phyloP scores from a whole-genome alignment of 2,797 vertebrate species.

The Mareca penelope region DNA sequence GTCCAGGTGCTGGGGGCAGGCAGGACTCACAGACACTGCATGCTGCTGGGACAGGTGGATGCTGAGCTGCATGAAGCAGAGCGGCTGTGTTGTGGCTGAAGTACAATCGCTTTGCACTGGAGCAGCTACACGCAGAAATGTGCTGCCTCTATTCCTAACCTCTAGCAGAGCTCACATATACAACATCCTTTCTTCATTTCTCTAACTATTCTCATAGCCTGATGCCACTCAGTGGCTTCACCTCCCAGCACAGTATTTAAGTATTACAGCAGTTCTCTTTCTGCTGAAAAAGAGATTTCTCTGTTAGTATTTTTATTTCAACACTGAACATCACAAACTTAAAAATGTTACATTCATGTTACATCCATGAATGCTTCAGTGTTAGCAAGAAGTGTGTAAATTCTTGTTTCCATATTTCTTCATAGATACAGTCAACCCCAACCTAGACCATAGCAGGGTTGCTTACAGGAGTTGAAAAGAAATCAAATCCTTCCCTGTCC shows the following conservation, averaged over 20 bases:
- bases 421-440: neutral
- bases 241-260: neutral
- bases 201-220: neutral
- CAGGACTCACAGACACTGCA: neutral
- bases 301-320: neutral
- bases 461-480: neutral
- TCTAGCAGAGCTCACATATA: neutral
- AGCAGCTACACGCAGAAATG: neutral
- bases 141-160: neutral
- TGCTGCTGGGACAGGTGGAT: rapidly evolving
- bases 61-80: no score
- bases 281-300: neutral
- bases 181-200: neutral
- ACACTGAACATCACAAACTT: neutral
- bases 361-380: neutral
- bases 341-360: neutral
- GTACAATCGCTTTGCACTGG: no score
- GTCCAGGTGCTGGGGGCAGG: neutral
- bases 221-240: neutral
- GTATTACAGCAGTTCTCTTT: neutral
- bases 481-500: neutral
- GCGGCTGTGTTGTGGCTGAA: neutral
- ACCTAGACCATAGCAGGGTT: neutral
- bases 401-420: neutral
- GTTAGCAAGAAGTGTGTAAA: constrained; percentile 23